A percentile compares a stretch with the other conserved stretches of the same genome.
Evolutionary conservation across 2,888 invertebrate genomes (phyloP).

Genomic region (Alloplasta piceator): DNA sequence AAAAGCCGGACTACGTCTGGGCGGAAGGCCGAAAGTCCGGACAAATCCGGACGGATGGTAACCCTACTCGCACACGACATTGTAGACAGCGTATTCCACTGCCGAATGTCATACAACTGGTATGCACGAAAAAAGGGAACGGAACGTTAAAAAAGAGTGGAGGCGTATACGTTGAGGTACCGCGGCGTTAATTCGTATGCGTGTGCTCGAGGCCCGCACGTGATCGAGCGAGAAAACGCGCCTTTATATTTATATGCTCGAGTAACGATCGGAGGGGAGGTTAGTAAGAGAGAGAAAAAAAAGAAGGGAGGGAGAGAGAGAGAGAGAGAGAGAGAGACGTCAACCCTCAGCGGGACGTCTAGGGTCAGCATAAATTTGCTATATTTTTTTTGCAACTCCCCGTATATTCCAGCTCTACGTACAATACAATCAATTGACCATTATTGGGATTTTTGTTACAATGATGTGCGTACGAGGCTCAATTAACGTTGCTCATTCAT

Average conservation of each 20-base stretch:
- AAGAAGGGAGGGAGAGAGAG: slow-evolving; percentile 5
- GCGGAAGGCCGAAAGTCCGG: too few relatives aligned
- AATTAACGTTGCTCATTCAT: not conserved
- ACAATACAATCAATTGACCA: slow-evolving; percentile 33
- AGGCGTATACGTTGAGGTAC: slow-evolving; percentile 10
- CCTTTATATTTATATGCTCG: slow-evolving; percentile 51
- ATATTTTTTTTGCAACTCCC: slow-evolving; percentile 8
- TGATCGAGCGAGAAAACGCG: slow-evolving; percentile 39
- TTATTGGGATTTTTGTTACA: not conserved
- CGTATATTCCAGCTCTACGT: slow-evolving; percentile 1
- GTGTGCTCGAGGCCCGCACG: slow-evolving; percentile 51
- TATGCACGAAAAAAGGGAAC: not conserved
- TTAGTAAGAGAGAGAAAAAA: slow-evolving; percentile 21
- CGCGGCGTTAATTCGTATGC: slow-evolving; percentile 54
- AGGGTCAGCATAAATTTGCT: slow-evolving; percentile 24
- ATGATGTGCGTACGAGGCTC: not conserved
- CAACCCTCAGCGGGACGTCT: slow-evolving; percentile 22
- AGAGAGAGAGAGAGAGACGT: not conserved
- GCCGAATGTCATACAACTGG: not conserved
- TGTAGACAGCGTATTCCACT: not conserved
- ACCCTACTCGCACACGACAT: not conserved
- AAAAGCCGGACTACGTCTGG: too few relatives aligned
- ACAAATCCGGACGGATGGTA: not conserved
- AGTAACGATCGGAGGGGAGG: slow-evolving; percentile 58
- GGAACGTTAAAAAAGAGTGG: slow-evolving; percentile 11